A percentile compares a stretch with the other conserved stretches of the same genome.
Conservation (phyloP, 64 coral and sea anemone species). For the Orbicella faveolata region DNA sequence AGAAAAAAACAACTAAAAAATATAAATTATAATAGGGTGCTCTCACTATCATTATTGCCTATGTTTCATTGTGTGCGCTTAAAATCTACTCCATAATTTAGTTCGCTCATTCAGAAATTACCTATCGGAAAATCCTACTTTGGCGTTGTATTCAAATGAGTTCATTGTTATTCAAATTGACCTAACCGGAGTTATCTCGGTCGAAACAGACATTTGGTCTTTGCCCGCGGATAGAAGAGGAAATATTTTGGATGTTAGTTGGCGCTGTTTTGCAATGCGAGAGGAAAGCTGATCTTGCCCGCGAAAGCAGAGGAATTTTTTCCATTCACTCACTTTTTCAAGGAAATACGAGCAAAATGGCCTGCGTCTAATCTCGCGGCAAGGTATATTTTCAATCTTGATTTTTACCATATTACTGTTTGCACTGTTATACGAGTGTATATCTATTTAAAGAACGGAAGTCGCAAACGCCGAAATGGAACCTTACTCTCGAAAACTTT, state of each 20-base stretch:
- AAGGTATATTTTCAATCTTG: slow-evolving; percentile 34
- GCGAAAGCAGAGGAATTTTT: neutral
- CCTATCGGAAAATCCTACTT: slow-evolving; percentile 3
- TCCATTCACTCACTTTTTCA: neutral
- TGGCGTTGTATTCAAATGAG: slow-evolving; percentile 27
- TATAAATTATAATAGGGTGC: neutral
- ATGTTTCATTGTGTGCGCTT: slow-evolving; percentile 20
- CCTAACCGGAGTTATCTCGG: slow-evolving; percentile 20
- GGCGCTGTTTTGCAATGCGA: neutral
- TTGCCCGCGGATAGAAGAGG: slow-evolving; percentile 13
- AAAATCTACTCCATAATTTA: slow-evolving; percentile 46
- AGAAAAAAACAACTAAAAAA: neutral
- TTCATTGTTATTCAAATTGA: slow-evolving; percentile 43
- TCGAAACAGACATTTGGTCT: slow-evolving; percentile 25
- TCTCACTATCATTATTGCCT: neutral
- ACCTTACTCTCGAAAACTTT: neutral
- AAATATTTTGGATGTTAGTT: slow-evolving; percentile 3
- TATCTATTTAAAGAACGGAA: neutral
- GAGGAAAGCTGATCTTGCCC: neutral
- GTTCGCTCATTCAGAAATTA: slow-evolving; percentile 15
- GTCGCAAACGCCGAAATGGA: neutral
- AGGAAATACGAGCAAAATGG: neutral
- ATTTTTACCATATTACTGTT: neutral
- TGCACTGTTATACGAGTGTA: neutral
- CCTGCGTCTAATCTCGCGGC: neutral